Evolutionary conservation across 2,797 vertebrate species (phyloP).

Genomic region (Emydoidea blandingii): DNA sequence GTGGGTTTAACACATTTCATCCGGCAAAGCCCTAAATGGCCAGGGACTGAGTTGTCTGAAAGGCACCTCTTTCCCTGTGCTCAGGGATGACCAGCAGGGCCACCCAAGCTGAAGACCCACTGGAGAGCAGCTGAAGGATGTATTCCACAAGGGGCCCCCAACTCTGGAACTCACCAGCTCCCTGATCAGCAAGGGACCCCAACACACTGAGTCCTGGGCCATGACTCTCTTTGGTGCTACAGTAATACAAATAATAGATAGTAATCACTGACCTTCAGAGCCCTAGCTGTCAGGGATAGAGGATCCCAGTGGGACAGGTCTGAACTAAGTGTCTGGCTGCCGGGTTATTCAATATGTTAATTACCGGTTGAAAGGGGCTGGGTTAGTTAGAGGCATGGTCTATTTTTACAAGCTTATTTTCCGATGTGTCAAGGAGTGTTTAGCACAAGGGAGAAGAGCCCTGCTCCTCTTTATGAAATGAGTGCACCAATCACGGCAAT

Average conservation of each 20-base stretch:
- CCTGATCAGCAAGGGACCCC: neutral
- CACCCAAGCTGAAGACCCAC: neutral
- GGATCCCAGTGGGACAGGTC: neutral
- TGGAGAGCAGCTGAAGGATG: accelerated
- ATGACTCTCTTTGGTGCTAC: neutral
- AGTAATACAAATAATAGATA: neutral
- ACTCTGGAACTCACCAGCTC: neutral
- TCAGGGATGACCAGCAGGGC: neutral
- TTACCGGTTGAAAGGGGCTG: neutral
- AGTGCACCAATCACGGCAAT: neutral
- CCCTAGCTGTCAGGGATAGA: neutral
- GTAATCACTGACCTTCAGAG: neutral
- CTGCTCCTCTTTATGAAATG: neutral
- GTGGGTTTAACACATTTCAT: neutral
- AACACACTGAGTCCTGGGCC: neutral
- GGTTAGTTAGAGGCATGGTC: neutral
- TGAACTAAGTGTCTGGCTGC: neutral
- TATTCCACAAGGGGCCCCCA: neutral
- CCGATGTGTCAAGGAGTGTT: neutral
- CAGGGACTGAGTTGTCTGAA: constrained; percentile 14
- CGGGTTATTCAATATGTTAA: neutral
- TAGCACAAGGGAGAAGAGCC: accelerated
- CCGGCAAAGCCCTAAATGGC: neutral
- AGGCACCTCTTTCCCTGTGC: constrained; percentile 20
- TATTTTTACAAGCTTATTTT: neutral